phyloP scores from a whole-genome alignment of 1,140 invertebrate species.

The Heliconius himera region DNA sequence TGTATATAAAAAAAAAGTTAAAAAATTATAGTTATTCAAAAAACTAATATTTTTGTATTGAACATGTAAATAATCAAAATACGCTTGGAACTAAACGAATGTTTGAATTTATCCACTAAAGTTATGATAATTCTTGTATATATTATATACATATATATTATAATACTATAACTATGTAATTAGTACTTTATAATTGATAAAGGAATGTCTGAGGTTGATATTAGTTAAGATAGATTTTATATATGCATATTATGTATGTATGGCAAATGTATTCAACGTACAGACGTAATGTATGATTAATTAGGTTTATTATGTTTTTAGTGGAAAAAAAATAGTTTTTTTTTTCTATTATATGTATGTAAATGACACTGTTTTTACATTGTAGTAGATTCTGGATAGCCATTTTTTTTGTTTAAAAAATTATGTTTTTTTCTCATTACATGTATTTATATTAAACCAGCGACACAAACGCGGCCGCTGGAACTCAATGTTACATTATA shows the following conservation, averaged over 20 bases:
- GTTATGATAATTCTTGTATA: not conserved
- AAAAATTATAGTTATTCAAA: slow-evolving; percentile 20
- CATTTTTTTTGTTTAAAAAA: not conserved
- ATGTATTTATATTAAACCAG: too few species aligned
- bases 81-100: slow-evolving; percentile 6
- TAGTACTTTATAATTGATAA: not conserved
- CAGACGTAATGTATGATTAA: slow-evolving; percentile 8
- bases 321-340: not conserved
- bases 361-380: not conserved
- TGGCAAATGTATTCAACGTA: slow-evolving; percentile 1
- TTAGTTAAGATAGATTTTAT: slow-evolving; percentile 11
- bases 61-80: slow-evolving; percentile 19
- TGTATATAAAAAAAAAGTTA: slow-evolving; percentile 18
- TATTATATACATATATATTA: too few species aligned
- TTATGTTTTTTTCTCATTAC: not conserved
- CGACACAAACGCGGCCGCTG: too few species aligned
- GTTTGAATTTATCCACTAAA: slow-evolving; percentile 8
- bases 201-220: slow-evolving; percentile 4
- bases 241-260: slow-evolving; percentile 1
- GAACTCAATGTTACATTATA: too few species aligned
- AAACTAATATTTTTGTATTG: slow-evolving; percentile 5
- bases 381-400: not conserved
- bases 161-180: not conserved
- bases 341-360: not conserved
- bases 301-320: not conserved